Evolutionary conservation across 2,888 invertebrate species (phyloP).

Genomic region (Plusia festucae): DNA sequence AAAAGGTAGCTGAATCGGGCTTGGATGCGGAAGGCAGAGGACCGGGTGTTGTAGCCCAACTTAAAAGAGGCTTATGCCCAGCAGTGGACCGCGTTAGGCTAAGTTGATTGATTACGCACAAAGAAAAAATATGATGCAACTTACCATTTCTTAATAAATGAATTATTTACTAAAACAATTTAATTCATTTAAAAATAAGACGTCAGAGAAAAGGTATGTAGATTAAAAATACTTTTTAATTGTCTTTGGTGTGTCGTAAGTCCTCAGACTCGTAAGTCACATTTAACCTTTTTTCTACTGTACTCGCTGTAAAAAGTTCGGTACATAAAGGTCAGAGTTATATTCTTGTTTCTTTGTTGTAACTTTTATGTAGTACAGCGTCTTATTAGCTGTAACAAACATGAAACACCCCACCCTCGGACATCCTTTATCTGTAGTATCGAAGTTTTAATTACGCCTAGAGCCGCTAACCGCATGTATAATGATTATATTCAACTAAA

Average conservation of each 20-base stretch:
- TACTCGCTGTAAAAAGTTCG: neutral
- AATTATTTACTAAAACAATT: neutral
- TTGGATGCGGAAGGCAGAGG: too few relatives aligned
- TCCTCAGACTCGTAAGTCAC: too few relatives aligned
- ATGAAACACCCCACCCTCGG: slow-evolving; percentile 13
- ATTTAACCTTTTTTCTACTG: neutral
- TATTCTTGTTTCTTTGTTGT: neutral
- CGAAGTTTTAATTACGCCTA: slow-evolving; percentile 40
- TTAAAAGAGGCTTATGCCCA: too few relatives aligned
- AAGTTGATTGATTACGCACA: too few relatives aligned
- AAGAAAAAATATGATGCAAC: neutral
- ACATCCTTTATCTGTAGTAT: slow-evolving; percentile 24
- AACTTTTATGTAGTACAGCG: neutral
- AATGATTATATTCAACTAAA: slow-evolving; percentile 46
- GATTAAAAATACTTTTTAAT: neutral
- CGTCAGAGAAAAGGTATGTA: too few relatives aligned
- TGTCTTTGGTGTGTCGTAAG: neutral
- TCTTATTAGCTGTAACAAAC: slow-evolving; percentile 19
- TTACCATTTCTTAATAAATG: neutral
- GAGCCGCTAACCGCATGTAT: slow-evolving; percentile 37
- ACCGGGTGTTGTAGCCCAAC: too few relatives aligned
- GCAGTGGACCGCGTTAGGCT: too few relatives aligned
- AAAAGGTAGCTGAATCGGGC: too few relatives aligned
- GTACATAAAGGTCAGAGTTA: neutral
- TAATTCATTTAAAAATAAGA: too few relatives aligned